Conservation (phyloP, 2,888 invertebrate genomes). For the Netelia melanura region DNA sequence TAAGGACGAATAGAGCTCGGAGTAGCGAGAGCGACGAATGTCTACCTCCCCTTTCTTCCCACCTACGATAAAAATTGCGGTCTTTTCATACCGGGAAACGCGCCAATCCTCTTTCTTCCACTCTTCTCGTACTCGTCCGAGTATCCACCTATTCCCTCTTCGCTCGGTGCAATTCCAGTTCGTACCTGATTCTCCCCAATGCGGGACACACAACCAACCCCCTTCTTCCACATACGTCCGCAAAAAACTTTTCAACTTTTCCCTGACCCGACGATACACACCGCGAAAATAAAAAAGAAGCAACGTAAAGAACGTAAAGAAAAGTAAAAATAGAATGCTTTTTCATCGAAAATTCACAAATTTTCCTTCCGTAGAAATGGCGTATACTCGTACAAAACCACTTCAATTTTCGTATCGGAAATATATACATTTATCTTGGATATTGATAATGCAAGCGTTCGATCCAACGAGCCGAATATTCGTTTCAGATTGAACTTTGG, state of each 20-base stretch:
- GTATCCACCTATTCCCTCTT: conserved; percentile 30
- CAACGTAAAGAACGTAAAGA: not conserved
- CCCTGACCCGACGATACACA: not conserved
- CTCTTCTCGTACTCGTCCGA: conserved; percentile 10
- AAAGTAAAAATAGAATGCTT: conserved; percentile 29
- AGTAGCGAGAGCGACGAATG: conserved; percentile 38
- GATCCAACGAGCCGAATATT: not conserved
- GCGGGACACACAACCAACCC: conserved; percentile 10
- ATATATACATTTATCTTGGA: not conserved
- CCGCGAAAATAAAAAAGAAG: not conserved
- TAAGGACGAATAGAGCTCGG: conserved; percentile 31
- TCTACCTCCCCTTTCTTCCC: conserved; percentile 28
- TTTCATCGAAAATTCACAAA: conserved; percentile 29
- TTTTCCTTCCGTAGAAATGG: conserved; percentile 5
- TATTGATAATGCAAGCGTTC: not conserved
- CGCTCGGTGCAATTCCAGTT: conserved; percentile 41
- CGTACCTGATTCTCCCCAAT: conserved; percentile 3
- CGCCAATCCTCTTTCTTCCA: conserved; percentile 51
- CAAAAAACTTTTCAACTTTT: conserved; percentile 11
- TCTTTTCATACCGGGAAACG: conserved; percentile 57
- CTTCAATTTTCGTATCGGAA: conserved; percentile 26
- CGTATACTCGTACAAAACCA: conserved; percentile 9
- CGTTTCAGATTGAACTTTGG: not conserved
- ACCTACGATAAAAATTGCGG: conserved; percentile 67
- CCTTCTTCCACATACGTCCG: not conserved